These are phyloP conservation scores for Lepetodrilus schrolli DNA, from an alignment of 2,888 invertebrate genomes.

Conservation along the genomic window DNA sequence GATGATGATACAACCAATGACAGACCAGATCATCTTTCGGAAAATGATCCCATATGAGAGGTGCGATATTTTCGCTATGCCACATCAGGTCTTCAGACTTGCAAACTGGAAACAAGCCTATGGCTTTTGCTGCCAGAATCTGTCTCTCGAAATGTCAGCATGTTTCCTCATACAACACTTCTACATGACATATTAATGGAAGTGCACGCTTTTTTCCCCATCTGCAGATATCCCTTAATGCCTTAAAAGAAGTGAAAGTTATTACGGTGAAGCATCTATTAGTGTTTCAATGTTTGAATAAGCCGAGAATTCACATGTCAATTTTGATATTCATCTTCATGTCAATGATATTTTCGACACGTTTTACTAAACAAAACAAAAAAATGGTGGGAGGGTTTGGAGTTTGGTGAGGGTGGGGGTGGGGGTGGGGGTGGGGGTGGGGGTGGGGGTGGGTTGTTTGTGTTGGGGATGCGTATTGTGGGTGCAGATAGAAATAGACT, in stretches of 20 bases:
- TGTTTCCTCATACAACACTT: background rate
- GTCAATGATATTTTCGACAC: too few species aligned
- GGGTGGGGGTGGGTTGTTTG: too few species aligned
- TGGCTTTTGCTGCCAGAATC: too few species aligned
- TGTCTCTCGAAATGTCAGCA: background rate
- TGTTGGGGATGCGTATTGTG: too few species aligned
- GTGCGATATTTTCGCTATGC: conserved; percentile 3
- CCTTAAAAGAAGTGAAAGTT: background rate
- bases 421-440: too few species aligned
- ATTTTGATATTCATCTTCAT: background rate
- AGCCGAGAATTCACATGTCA: background rate
- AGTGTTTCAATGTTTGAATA: background rate
- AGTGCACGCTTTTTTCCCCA: background rate
- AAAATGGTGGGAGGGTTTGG: too few species aligned
- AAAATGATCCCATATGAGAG: conserved; percentile 8
- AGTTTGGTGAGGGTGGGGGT: too few species aligned
- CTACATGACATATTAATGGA: background rate
- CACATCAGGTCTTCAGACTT: background rate
- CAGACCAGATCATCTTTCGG: background rate
- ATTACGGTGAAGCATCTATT: background rate
- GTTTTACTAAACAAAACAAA: too few species aligned
- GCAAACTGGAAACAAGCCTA: too few species aligned
- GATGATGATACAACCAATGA: too few species aligned
- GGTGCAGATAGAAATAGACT: too few species aligned
- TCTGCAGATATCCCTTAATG: background rate